Evolutionary conservation across 2,113 vertebrate species (phyloP), one percentile per base, ranked within the genome.

Genomic region (Hemicordylus capensis): DNA sequence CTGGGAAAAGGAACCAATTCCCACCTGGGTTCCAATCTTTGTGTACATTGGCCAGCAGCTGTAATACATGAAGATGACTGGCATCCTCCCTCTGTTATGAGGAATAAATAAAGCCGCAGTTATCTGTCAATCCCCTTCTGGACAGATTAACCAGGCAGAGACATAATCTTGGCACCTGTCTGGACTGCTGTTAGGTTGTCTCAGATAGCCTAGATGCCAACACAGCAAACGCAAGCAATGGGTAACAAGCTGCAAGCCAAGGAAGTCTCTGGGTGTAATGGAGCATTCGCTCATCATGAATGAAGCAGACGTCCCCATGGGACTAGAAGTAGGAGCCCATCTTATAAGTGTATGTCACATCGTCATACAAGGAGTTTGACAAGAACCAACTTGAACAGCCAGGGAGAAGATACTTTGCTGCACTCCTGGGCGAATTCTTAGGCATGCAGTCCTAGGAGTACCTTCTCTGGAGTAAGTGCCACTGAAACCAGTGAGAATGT

Each of bases 91-190:
- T 89, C 73, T 76, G 78, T 80, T 81, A 85, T 66, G 20, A 93
- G 70, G 76, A 91, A 90, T 85, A 86, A 67, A 89, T 80, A 8
- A 83, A 87, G 75, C 74, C 83, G 74, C 89, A 81, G 81, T 51
- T 83, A 59, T 83, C 34, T 80, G 58, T 92, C 12, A 9, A 61
- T 77, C 89, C 77, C 59, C 59, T 90, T 86, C 88, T 83, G 63
- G 63, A 77, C 77, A 76, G 81, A 89, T 90, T 87, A 92, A 80
- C 26, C 86, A 89, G 2, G 0, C 83, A 85, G 31, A 79, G 67
- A 51, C 46, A 48, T 72, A 79, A 63, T 59, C 75, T 79, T 85
- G 83, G 64, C 86, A 89, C 54, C 83, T 70, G 86, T 87, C 77
- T 4, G 84, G 81, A 82, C 67, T 84, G 59, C 66, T 85, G 88